Evolutionary conservation across 2,888 invertebrate species (phyloP).

Genomic region (Phengaris arion): DNA sequence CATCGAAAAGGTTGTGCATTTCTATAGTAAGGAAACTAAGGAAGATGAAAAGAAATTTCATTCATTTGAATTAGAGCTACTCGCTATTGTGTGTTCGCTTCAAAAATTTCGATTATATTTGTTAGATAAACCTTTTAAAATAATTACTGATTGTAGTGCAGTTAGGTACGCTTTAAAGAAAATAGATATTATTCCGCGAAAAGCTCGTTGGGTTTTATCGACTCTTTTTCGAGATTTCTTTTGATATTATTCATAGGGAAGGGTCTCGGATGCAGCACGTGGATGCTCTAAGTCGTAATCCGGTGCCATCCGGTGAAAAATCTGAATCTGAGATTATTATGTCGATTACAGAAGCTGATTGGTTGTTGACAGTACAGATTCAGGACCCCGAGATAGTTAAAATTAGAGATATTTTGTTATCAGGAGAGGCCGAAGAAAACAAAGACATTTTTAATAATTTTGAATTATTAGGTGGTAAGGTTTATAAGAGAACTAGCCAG

Average conservation of each 20-base stretch:
- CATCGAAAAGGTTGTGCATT: constrained; percentile 44
- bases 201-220: not conserved
- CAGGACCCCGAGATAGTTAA: constrained; percentile 38
- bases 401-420: constrained; percentile 35
- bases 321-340: constrained; percentile 30
- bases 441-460: no score
- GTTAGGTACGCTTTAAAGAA: constrained; percentile 29
- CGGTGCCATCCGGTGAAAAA: constrained; percentile 27
- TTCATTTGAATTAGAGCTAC: constrained; percentile 45
- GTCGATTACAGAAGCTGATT: constrained; percentile 37
- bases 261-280: no score
- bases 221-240: constrained; percentile 1
- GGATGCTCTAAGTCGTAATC: no score
- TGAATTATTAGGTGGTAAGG: no score
- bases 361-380: constrained; percentile 41
- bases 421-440: not conserved
- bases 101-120: constrained; percentile 19
- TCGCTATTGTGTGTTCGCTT: not conserved
- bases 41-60: constrained; percentile 49
- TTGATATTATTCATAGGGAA: not conserved
- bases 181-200: not conserved
- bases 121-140: not conserved
- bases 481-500: no score
- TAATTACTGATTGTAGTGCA: constrained; percentile 38
- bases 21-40: constrained; percentile 48